Evolutionary conservation across 2,797 vertebrate species (phyloP).

Genomic region (Danio choprae): DNA sequence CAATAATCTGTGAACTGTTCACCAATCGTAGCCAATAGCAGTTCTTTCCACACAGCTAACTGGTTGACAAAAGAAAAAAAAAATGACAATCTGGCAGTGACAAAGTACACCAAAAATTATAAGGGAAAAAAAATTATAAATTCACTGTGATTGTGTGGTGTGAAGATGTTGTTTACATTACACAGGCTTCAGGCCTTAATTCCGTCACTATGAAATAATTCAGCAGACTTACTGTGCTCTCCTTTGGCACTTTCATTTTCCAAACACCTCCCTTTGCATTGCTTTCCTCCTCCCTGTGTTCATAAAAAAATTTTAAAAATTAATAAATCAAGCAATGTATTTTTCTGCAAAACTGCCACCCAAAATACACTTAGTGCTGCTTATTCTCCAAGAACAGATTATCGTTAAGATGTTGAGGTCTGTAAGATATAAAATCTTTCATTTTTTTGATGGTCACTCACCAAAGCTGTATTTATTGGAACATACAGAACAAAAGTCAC

Average conservation of each 20-base stretch:
- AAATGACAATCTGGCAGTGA: not conserved
- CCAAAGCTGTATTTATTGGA: no score
- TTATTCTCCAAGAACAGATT: no score
- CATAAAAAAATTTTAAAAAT: not conserved
- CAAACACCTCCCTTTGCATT: slow-evolving; percentile 95
- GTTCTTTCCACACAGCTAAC: slow-evolving; percentile 94
- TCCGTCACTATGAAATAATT: not conserved
- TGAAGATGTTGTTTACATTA: not conserved
- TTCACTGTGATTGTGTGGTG: not conserved
- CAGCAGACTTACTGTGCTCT: slow-evolving; percentile 83
- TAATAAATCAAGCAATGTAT: no score
- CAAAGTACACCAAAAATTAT: not conserved
- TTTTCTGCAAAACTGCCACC: no score
- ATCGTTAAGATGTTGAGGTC: no score
- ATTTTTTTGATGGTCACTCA: no score
- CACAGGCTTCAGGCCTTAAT: not conserved
- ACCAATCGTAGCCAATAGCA: slow-evolving; percentile 92
- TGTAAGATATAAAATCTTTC: no score
- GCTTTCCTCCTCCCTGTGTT: slow-evolving; percentile 93
- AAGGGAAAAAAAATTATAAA: not conserved
- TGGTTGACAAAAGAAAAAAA: slow-evolving; percentile 62
- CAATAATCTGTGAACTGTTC: slow-evolving; percentile 94
- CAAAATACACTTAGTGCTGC: no score
- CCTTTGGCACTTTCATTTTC: slow-evolving; percentile 98
- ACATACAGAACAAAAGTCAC: no score